Conservation (phyloP, 2,113 vertebrate genomes). For the Merops nubicus region DNA sequence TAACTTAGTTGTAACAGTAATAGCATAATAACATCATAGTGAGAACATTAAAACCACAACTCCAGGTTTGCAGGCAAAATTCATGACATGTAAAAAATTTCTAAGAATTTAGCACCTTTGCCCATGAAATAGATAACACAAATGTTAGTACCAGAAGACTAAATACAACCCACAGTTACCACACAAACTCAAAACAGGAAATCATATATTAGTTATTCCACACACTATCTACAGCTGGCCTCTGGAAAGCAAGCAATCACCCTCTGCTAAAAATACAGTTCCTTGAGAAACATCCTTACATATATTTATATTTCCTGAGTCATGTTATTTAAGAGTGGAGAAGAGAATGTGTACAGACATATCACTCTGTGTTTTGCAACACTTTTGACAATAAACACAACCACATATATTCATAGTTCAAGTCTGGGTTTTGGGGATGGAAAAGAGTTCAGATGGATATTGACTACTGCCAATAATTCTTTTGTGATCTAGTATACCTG, state of each 20-base stretch:
- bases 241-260: background rate
- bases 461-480: background rate
- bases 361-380: background rate
- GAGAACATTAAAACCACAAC: background rate
- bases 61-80: background rate
- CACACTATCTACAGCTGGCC: background rate
- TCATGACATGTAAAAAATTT: background rate
- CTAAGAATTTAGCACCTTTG: background rate
- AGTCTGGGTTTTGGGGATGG: background rate
- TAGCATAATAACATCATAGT: background rate
- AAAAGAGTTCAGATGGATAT: background rate
- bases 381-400: background rate
- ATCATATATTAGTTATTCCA: background rate
- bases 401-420: background rate
- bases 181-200: constrained; percentile 29
- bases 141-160: background rate
- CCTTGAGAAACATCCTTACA: background rate
- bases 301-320: constrained; percentile 2
- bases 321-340: background rate
- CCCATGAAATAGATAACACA: background rate
- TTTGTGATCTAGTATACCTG: background rate
- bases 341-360: background rate
- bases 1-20: background rate
- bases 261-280: background rate
- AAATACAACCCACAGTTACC: background rate